Percentiles rank a stretch among this genome's conserved stretches.
phyloP scores from a whole-genome alignment of 2,888 invertebrate genomes.

The Patella ulyssiponensis region DNA sequence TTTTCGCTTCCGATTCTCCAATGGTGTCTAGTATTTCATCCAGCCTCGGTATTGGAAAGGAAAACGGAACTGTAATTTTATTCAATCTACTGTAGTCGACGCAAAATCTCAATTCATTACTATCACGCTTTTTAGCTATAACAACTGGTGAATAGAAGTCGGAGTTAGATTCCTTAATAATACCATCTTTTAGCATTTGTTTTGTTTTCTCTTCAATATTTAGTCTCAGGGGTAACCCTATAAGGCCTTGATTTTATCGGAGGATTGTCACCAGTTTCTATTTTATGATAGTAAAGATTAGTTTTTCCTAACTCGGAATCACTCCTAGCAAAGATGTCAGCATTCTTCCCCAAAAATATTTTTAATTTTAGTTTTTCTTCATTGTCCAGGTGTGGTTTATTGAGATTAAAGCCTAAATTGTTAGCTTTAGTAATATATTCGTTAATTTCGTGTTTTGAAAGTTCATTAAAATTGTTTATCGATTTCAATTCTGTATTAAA shows the following conservation, averaged over 20 bases:
- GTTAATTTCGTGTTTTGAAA: not conserved
- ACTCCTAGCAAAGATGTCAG: slow-evolving; percentile 27
- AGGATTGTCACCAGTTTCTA: slow-evolving; percentile 36
- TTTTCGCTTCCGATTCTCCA: slow-evolving; percentile 26
- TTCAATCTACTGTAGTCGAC: slow-evolving; percentile 39
- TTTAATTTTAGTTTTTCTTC: slow-evolving; percentile 10
- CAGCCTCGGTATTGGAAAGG: slow-evolving; percentile 35
- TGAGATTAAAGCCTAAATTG: slow-evolving; percentile 22
- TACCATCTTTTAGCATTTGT: slow-evolving; percentile 35
- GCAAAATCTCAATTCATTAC: slow-evolving; percentile 34
- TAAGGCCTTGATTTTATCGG: slow-evolving; percentile 33
- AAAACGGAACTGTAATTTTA: slow-evolving; percentile 34
- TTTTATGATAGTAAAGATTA: slow-evolving; percentile 31
- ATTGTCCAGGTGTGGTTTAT: slow-evolving; percentile 11
- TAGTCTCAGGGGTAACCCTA: slow-evolving; percentile 28
- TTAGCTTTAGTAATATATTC: not conserved
- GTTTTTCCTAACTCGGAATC: slow-evolving; percentile 34
- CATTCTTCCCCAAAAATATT: not conserved
- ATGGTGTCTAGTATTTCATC: slow-evolving; percentile 38
- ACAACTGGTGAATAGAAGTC: slow-evolving; percentile 40
- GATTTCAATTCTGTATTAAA: no score
- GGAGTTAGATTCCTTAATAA: not conserved
- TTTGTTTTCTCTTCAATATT: slow-evolving; percentile 31
- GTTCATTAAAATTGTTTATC: no score
- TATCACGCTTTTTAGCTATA: slow-evolving; percentile 35